Percentiles rank a stretch among this genome's conserved stretches.
phyloP scores from a whole-genome alignment of 2,797 vertebrate genomes.

The Taeniopygia guttata region DNA sequence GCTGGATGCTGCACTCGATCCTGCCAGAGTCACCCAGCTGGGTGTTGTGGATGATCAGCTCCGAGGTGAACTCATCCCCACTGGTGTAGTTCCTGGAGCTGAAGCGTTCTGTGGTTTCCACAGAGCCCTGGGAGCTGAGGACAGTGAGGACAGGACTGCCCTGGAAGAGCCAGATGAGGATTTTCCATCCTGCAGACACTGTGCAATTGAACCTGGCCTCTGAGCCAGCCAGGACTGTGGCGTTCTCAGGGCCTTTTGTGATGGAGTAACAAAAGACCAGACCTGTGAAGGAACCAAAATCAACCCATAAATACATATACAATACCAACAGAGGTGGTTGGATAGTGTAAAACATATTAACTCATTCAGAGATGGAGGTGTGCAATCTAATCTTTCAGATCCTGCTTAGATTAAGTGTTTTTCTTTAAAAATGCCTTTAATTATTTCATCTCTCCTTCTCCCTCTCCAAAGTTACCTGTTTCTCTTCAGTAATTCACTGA shows the following conservation, averaged over 20 bases:
- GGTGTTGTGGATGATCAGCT: slow-evolving; percentile 69
- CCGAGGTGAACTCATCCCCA: slow-evolving; percentile 47
- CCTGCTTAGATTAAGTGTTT: background rate
- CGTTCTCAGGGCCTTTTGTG: slow-evolving; percentile 67
- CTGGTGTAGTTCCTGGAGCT: slow-evolving; percentile 54
- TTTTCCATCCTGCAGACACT: slow-evolving; percentile 60
- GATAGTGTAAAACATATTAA: background rate
- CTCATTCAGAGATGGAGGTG: background rate
- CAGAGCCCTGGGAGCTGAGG: background rate
- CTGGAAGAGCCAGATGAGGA: slow-evolving; percentile 74
- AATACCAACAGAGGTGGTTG: background rate
- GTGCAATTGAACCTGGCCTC: slow-evolving; percentile 77
- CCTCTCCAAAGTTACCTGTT: background rate
- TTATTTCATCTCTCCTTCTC: background rate
- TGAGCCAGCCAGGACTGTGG: slow-evolving; percentile 64
- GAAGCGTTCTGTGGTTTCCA: slow-evolving; percentile 57
- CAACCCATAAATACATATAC: background rate
- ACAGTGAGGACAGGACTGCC: slow-evolving; percentile 59
- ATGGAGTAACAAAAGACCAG: slow-evolving; percentile 52
- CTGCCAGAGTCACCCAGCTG: slow-evolving; percentile 52
- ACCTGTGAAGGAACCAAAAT: slow-evolving; percentile 35
- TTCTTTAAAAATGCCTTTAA: background rate
- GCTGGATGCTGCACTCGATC: slow-evolving; percentile 77
- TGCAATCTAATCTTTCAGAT: background rate
- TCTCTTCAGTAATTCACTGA: background rate